These are phyloP conservation scores for Mesoclemmys tuberculata DNA, from an alignment of 2,113 vertebrate genomes.

Conservation along the genomic window DNA sequence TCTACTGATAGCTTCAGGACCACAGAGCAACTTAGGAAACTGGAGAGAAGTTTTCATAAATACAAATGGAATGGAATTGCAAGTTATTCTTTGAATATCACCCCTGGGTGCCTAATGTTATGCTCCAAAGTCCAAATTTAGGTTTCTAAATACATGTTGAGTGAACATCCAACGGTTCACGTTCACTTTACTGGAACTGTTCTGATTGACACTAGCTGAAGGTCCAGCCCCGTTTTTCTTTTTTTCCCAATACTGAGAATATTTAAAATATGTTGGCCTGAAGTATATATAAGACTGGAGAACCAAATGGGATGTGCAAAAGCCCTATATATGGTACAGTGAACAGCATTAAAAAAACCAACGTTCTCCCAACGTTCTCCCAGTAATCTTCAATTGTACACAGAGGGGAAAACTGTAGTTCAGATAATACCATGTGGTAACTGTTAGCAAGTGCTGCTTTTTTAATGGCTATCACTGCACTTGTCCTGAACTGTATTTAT, in stretches of 20 bases:
- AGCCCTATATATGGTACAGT: no score
- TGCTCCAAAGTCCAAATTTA: constrained; percentile 12
- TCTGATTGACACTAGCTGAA: neutral
- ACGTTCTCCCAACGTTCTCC: no score
- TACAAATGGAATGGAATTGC: neutral
- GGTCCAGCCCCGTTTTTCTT: neutral
- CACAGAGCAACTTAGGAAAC: neutral
- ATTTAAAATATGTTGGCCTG: neutral
- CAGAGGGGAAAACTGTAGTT: neutral
- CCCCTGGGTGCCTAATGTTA: neutral
- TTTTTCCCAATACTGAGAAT: neutral
- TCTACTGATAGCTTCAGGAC: neutral
- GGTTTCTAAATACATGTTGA: neutral
- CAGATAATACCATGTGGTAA: neutral
- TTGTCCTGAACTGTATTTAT: neutral
- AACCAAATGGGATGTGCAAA: neutral
- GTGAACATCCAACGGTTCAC: neutral
- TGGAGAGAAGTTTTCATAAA: neutral
- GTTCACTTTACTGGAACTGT: neutral
- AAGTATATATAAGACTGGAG: neutral
- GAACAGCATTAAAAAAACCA: neutral
- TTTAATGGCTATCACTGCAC: neutral
- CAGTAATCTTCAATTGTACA: neutral
- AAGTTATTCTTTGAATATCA: neutral
- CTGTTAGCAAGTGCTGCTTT: neutral